These are phyloP conservation scores for Sclerurus mexicanus DNA, from an alignment of 2,113 vertebrate species.

Conservation along the genomic window DNA sequence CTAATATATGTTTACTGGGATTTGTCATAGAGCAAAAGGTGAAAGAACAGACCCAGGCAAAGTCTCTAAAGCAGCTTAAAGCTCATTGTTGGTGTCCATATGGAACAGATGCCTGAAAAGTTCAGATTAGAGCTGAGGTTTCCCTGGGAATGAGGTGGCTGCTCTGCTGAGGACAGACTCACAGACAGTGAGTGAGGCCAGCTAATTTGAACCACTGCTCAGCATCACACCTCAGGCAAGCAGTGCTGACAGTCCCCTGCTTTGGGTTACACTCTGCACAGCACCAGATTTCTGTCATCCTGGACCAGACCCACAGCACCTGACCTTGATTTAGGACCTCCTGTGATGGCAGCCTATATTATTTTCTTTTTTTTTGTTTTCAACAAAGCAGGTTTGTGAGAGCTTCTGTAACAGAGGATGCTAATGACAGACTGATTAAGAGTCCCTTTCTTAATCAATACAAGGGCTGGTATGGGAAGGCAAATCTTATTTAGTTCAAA, in stretches of 20 bases:
- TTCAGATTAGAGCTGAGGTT: background rate
- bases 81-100: background rate
- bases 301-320: background rate
- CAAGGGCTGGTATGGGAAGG: background rate
- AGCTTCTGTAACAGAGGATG: background rate
- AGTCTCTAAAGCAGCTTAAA: background rate
- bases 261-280: background rate
- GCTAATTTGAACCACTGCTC: background rate
- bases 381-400: background rate
- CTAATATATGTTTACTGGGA: background rate
- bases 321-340: background rate
- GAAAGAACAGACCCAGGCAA: background rate
- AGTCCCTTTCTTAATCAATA: background rate
- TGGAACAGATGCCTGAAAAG: background rate
- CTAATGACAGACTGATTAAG: background rate
- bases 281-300: background rate
- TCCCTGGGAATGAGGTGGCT: background rate
- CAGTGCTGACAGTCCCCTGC: background rate
- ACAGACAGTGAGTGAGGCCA: no score
- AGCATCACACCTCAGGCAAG: rapidly evolving
- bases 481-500: background rate
- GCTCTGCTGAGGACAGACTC: background rate
- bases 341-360: background rate
- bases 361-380: background rate
- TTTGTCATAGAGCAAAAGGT: background rate